phyloP scores from a whole-genome alignment of 2,888 invertebrate species.

The Sicus ferrugineus region DNA sequence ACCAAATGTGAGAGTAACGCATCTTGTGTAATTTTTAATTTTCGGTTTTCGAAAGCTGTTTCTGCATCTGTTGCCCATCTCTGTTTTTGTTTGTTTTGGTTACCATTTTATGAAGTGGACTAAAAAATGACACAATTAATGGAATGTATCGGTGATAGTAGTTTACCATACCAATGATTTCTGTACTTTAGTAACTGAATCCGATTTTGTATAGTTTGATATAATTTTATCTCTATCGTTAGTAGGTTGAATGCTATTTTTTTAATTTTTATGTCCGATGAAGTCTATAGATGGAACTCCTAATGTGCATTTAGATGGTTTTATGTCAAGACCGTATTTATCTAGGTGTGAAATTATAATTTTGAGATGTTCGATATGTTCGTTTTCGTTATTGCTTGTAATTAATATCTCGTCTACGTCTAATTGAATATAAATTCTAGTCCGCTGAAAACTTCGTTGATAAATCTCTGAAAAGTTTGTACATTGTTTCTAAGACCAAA shows the following conservation, averaged over 20 bases:
- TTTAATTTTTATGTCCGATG: background rate
- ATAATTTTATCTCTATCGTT: background rate
- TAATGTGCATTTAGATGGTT: background rate
- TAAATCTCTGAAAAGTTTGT: too few species aligned
- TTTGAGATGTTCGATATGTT: too few species aligned
- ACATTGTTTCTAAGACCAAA: too few species aligned
- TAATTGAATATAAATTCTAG: too few species aligned
- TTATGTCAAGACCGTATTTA: background rate
- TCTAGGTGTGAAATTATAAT: too few species aligned
- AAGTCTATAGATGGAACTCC: background rate
- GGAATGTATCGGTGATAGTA: constrained; percentile 1
- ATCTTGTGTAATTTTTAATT: background rate
- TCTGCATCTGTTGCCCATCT: background rate
- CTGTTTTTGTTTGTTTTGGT: background rate
- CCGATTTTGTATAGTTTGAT: background rate
- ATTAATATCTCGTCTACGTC: too few species aligned
- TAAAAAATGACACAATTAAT: background rate
- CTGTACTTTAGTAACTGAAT: background rate
- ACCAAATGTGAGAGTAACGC: background rate
- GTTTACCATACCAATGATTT: constrained; percentile 4
- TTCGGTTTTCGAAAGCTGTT: background rate
- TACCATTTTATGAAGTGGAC: background rate
- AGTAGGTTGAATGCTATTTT: background rate
- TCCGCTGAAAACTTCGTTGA: too few species aligned
- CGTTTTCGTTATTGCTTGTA: too few species aligned